Base-by-base conservation (phyloP, 2,888 invertebrate genomes). In the Endotricha flammealis region DNA sequence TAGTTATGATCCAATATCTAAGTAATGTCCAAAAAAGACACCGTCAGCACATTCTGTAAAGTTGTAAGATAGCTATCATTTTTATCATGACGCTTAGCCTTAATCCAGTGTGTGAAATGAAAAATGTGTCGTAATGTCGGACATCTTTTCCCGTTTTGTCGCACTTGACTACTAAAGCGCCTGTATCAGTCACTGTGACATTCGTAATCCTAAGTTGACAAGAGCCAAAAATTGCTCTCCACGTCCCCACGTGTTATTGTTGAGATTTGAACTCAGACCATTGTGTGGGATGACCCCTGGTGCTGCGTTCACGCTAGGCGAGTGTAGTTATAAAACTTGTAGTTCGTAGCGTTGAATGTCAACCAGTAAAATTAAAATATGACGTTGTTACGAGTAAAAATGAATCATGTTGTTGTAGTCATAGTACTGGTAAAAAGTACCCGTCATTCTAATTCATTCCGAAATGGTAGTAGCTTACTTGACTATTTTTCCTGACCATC, bases 211-310 rank as follows among this genome's bases (percentile, higher is more conserved):
- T 43, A 38, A 51, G 49, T 52, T 59, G 64, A 62, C 61, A 62
- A 64, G 59, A 52, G 48, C 53, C 57, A 53, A 57, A 66, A 70
- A 72, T 71, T 67, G 57, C 63, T 52, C 50, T 47, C 44, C 53
- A 51, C 56, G 55, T 57, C 35, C 36, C 51, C 41, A 39, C 42
- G 46, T n/a, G 57, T 65, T 70, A 74, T 72, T 72, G 74, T 73
- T 54, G 61, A 65, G 73, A 70, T 75, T 75, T 69, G 58, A 58
- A 57, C 60, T 53, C 57, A 35, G 33, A 36, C 53, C 57, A 60
- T 71, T 71, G 67, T 71, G 56, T 38, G 40, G 23, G 50, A 61
- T 62, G 59, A 64, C 61, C 62, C 36, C 47, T 44, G 32, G 41
- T 57, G 64, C 50, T 46, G 40, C 48, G 25, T 33, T 33, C 17